Evolutionary conservation across 1,140 invertebrate genomes (phyloP), one percentile per base, ranked within the genome.

Genomic region (Bombus difficillimus): DNA sequence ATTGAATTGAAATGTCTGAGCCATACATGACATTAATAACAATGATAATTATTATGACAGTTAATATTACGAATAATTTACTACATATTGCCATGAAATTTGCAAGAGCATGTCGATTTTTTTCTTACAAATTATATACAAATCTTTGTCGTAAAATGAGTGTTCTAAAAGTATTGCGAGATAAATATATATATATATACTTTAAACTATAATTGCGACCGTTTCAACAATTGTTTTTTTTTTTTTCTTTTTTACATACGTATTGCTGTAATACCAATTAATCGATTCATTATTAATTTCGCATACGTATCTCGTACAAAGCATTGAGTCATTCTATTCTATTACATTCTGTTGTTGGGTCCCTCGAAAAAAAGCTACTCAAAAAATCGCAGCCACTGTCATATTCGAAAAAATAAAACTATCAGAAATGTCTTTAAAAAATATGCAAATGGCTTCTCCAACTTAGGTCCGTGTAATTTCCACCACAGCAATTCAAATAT

Each of bases 91-190:
- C 85, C 53, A 73, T 76, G 13, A 69, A 83, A 78, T 76, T 83
- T 71, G 39, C 22, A 76, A 69, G 12, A 71, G 34, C 39, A 57
- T 32, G 18, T 37, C 8, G 43, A 69, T 47, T 62, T 78, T 53
- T 41, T 32, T 68, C 39, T 86, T 69, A 82, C 37, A 79, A 86
- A 84, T 72, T 86, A 84, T 86, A 77, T 86, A 86, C 72, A 83
- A 75, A 79, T 86, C 41, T 68, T 37, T 22, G 4, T 79, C 18
- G 32, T 68, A 74, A 64, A 74, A 66, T 43, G 68, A 76, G 47
- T 71, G 73, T 32, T 77, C 69, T 80, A 80, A 79, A 62, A 59
- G 39, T 73, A 85, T 81, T 73, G 28, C 57, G 25, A 78, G 68
- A 71, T 59, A 53, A 78, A 76, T 66, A 66, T 34, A 66, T 18